Evolutionary conservation across 1,140 invertebrate species (phyloP).

Genomic region (Ceratina australensis): DNA sequence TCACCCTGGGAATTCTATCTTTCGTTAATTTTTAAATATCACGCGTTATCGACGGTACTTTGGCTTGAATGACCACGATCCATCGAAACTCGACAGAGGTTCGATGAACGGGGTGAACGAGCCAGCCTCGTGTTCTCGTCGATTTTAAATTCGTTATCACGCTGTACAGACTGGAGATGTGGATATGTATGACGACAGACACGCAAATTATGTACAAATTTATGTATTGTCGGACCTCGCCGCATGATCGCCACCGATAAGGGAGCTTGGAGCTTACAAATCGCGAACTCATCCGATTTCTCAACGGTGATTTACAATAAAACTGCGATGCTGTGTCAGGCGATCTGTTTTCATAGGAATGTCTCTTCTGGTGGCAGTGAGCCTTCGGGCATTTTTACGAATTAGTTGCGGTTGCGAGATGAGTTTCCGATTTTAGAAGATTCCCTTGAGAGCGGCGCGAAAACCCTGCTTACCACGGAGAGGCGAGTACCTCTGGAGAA

Average conservation of each 20-base stretch:
- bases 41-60: slow-evolving; percentile 33
- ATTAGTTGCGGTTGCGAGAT: neutral
- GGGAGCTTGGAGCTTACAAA: neutral
- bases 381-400: neutral
- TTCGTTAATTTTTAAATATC: slow-evolving; percentile 3
- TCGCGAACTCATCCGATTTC: neutral
- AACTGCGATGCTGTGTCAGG: neutral
- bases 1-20: neutral
- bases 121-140: slow-evolving; percentile 51
- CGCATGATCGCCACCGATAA: slow-evolving; percentile 24
- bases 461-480: slow-evolving; percentile 47
- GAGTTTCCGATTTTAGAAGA: neutral
- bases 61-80: slow-evolving; percentile 44
- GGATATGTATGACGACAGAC: slow-evolving; percentile 71
- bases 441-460: neutral
- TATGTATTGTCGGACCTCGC: slow-evolving; percentile 58
- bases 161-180: slow-evolving; percentile 66
- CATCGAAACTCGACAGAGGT: neutral
- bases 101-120: slow-evolving; percentile 1
- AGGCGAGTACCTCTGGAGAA: neutral
- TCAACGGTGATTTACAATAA: neutral
- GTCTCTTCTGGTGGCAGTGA: slow-evolving; percentile 13
- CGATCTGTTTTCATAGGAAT: too few relatives aligned
- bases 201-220: slow-evolving; percentile 54
- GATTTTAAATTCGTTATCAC: neutral